A percentile compares a stretch with the other conserved stretches of the same genome.
These are phyloP conservation scores for Miltochrista miniata DNA, from an alignment of 2,888 invertebrate genomes.

Conservation along the genomic window DNA sequence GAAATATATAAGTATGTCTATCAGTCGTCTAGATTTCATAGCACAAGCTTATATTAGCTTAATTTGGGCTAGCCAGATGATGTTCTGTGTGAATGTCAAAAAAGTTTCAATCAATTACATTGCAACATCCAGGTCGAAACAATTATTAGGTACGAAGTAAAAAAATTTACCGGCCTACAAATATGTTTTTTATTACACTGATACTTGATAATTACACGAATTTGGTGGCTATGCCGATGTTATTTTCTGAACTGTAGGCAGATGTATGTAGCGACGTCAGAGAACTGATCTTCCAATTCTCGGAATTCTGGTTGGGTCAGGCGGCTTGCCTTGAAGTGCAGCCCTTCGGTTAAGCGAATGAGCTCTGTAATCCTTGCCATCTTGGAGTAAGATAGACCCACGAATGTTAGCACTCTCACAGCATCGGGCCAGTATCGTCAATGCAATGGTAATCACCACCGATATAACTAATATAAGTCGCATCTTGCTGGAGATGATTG, in stretches of 20 bases:
- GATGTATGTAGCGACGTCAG: slow-evolving; percentile 53
- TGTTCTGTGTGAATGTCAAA: no score
- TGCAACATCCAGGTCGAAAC: not conserved
- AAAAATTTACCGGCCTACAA: slow-evolving; percentile 65
- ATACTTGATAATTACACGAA: slow-evolving; percentile 29
- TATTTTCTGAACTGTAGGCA: slow-evolving; percentile 22
- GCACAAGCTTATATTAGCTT: no score
- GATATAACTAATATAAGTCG: slow-evolving; percentile 53
- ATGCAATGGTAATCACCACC: slow-evolving; percentile 49
- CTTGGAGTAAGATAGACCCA: slow-evolving; percentile 51
- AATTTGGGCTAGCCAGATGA: no score
- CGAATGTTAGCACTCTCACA: slow-evolving; percentile 58
- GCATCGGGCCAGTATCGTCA: slow-evolving; percentile 49
- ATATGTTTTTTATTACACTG: slow-evolving; percentile 38
- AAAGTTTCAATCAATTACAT: not conserved
- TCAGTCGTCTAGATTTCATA: no score
- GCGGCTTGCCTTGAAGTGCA: slow-evolving; percentile 83
- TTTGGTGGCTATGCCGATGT: slow-evolving; percentile 30
- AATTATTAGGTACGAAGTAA: slow-evolving; percentile 29
- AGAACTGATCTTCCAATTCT: slow-evolving; percentile 86
- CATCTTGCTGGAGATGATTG: slow-evolving; percentile 44
- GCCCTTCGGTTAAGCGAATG: slow-evolving; percentile 68
- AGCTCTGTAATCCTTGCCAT: slow-evolving; percentile 66
- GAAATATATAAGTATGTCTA: no score
- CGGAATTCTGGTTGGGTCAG: slow-evolving; percentile 89